These are phyloP conservation scores for Girardia tigrina DNA, from an alignment of 2,888 invertebrate species.

Conservation along the genomic window DNA sequence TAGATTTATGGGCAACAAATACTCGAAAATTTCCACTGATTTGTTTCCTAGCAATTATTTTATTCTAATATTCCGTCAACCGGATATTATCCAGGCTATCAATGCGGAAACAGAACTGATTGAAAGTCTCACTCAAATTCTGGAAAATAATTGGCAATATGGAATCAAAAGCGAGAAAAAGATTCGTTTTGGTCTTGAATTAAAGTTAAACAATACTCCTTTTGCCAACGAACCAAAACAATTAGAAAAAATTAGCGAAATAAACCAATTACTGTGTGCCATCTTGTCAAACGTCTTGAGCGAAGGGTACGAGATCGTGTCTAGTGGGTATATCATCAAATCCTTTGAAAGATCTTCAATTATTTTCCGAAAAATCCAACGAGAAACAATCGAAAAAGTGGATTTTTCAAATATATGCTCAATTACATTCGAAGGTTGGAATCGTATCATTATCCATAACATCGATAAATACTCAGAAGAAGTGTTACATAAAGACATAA, in stretches of 20 bases:
- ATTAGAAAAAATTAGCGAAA: conserved; percentile 23
- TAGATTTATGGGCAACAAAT: conserved; percentile 37
- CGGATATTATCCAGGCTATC: conserved; percentile 35
- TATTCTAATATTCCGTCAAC: conserved; percentile 35
- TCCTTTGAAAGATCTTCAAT: conserved; percentile 27
- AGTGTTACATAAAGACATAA: neutral
- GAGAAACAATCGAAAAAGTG: conserved; percentile 30
- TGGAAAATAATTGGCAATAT: conserved; percentile 27
- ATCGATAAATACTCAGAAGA: neutral
- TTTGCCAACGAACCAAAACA: conserved; percentile 31
- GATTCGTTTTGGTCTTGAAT: conserved; percentile 34
- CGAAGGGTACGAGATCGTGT: conserved; percentile 15
- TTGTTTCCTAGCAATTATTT: conserved; percentile 34
- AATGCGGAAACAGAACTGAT: conserved; percentile 33
- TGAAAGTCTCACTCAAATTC: conserved; percentile 27
- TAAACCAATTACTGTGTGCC: conserved; percentile 21
- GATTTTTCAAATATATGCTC: neutral
- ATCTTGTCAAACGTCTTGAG: conserved; percentile 33
- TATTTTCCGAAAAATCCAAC: neutral
- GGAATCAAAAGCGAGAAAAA: conserved; percentile 33
- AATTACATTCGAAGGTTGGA: conserved; percentile 31
- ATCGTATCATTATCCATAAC: conserved; percentile 26
- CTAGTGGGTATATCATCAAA: conserved; percentile 31
- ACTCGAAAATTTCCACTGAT: conserved; percentile 34
- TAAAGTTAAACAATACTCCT: conserved; percentile 30